A percentile compares a stretch with the other conserved stretches of the same genome.
These are phyloP conservation scores for Scylla paramamosain DNA, from an alignment of 1,140 invertebrate species.

Conservation along the genomic window DNA sequence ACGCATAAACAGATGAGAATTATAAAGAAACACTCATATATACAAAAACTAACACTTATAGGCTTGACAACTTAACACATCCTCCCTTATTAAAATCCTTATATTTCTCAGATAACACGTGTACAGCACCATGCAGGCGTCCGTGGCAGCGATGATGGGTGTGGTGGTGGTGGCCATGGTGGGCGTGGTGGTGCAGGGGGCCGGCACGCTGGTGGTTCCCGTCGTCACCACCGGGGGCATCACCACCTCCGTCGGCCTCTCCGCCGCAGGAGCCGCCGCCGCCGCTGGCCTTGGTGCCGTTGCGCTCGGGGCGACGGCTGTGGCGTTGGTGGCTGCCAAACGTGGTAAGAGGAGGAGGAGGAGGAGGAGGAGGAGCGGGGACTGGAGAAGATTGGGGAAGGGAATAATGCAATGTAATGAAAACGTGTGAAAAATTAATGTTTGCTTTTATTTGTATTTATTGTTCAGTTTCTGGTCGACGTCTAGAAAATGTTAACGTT, in stretches of 20 bases:
- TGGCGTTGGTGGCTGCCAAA: not conserved
- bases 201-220: not conserved
- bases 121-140: not conserved
- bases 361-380: too few species aligned
- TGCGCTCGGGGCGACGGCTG: not conserved
- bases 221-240: not conserved
- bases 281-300: not conserved
- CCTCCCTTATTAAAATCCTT: too few species aligned
- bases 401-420: too few species aligned
- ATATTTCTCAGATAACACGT: not conserved
- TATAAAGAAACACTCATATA: too few species aligned
- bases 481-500: too few species aligned
- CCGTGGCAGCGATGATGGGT: not conserved
- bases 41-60: too few species aligned
- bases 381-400: not conserved
- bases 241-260: not conserved
- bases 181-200: not conserved
- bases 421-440: too few species aligned
- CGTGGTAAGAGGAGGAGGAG: not conserved
- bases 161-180: not conserved
- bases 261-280: not conserved
- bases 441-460: too few species aligned
- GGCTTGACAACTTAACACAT: too few species aligned
- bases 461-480: too few species aligned
- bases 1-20: too few species aligned